Conservation (phyloP, 2,113 vertebrate genomes). For the Glaucidium brasilianum region DNA sequence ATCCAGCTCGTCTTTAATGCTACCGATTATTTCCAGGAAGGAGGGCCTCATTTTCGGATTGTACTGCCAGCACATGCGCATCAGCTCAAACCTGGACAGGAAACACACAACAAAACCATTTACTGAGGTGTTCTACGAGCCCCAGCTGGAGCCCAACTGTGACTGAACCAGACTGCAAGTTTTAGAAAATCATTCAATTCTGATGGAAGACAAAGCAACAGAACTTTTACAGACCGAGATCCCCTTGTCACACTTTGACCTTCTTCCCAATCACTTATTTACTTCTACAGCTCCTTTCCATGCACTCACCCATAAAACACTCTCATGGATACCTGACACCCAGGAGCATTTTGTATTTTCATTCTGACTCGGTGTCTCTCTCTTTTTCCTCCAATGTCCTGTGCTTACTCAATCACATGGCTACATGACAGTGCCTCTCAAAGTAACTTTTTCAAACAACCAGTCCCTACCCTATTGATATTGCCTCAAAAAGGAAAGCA, state of each 20-base stretch:
- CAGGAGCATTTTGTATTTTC: not conserved
- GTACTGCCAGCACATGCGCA: constrained; percentile 99
- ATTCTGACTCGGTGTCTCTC: not conserved
- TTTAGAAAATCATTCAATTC: accelerated
- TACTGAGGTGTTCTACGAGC: not conserved
- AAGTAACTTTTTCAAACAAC: not conserved
- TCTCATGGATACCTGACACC: not conserved
- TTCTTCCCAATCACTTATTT: not conserved
- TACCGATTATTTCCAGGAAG: constrained; percentile 95
- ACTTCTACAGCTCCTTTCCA: not conserved
- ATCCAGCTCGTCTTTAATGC: constrained; percentile 94
- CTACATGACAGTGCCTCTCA: accelerated
- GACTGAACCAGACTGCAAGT: accelerated
- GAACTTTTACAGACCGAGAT: not conserved
- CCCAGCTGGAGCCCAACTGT: not conserved
- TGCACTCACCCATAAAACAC: not conserved
- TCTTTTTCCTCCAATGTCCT: not conserved
- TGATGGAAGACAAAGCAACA: accelerated
- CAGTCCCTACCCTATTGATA: not conserved
- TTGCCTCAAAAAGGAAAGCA: not conserved
- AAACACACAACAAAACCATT: not conserved
- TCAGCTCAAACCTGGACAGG: constrained; percentile 88
- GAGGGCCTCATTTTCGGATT: constrained; percentile 96
- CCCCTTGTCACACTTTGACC: not conserved
- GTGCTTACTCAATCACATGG: not conserved